phyloP scores from a whole-genome alignment of 2,888 invertebrate genomes.

The Epirrhoe alternata region DNA sequence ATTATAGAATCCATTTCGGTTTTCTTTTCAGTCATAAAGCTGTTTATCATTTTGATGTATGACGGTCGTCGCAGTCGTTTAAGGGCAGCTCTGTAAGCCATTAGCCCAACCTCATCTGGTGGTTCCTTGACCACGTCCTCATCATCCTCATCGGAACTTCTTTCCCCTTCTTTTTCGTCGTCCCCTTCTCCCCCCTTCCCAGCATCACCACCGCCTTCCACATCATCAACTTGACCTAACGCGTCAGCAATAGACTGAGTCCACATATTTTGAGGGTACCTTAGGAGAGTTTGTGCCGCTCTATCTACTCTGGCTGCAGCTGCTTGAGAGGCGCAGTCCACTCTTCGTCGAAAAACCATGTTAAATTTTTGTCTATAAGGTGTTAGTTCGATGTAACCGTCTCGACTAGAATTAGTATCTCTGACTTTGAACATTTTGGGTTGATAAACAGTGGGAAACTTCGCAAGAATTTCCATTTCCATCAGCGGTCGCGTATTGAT shows the following conservation, averaged over 20 bases:
- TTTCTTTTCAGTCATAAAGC: conserved; percentile 58
- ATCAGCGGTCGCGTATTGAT: conserved; percentile 84
- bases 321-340: conserved; percentile 86
- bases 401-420: conserved; percentile 84
- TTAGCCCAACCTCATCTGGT: conserved; percentile 65
- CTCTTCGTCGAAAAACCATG: conserved; percentile 83
- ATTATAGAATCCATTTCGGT: conserved; percentile 69
- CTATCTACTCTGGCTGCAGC: conserved; percentile 74
- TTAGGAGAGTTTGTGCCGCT: conserved; percentile 88
- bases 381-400: conserved; percentile 88
- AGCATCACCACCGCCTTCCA: conserved; percentile 65
- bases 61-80: conserved; percentile 69
- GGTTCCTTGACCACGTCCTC: conserved; percentile 52
- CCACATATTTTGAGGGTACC: conserved; percentile 88
- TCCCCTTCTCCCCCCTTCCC: conserved; percentile 46
- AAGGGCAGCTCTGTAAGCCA: conserved; percentile 63
- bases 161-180: conserved; percentile 42
- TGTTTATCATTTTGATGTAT: conserved; percentile 66
- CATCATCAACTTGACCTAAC: conserved; percentile 57
- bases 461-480: conserved; percentile 88
- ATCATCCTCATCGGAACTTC: conserved; percentile 58
- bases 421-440: conserved; percentile 82
- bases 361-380: conserved; percentile 84
- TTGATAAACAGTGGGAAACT: conserved; percentile 82
- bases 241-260: conserved; percentile 86